A percentile compares a stretch with the other conserved stretches of the same genome.
Evolutionary conservation across 1,140 invertebrate species (phyloP).

Genomic region (Microplitis demolitor): DNA sequence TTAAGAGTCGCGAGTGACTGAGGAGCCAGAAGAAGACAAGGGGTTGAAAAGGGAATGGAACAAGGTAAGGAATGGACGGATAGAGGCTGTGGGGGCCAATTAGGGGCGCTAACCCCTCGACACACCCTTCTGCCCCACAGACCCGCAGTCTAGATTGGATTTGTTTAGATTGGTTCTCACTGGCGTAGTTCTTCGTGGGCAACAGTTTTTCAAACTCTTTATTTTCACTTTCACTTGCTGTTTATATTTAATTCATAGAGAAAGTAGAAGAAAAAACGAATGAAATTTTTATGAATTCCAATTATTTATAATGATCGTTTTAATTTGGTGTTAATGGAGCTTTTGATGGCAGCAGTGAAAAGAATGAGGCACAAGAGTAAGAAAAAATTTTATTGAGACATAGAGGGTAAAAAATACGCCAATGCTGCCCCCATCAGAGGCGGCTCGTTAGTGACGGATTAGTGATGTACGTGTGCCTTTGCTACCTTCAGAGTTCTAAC

Average conservation of each 20-base stretch:
- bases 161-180: conserved; percentile 49
- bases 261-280: no score
- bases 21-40: background rate
- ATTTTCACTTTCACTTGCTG: background rate
- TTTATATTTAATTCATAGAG: no score
- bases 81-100: conserved; percentile 48
- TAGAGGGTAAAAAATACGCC: conserved; percentile 28
- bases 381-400: background rate
- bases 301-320: no score
- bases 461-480: conserved; percentile 52
- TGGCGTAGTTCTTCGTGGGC: conserved; percentile 39
- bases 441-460: conserved; percentile 56
- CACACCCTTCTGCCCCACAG: conserved; percentile 40
- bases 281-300: no score
- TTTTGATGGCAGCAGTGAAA: no score
- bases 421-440: conserved; percentile 42
- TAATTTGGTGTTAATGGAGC: no score
- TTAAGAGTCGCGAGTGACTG: conserved; percentile 39
- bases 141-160: conserved; percentile 52
- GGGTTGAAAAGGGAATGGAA: background rate
- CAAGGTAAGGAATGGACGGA: conserved; percentile 38
- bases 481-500: conserved; percentile 39
- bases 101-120: conserved; percentile 45
- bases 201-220: conserved; percentile 25
- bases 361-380: background rate